Percentiles rank a stretch among this genome's conserved stretches.
Evolutionary conservation across 2,113 vertebrate genomes (phyloP).

Genomic region (Octodon degus): DNA sequence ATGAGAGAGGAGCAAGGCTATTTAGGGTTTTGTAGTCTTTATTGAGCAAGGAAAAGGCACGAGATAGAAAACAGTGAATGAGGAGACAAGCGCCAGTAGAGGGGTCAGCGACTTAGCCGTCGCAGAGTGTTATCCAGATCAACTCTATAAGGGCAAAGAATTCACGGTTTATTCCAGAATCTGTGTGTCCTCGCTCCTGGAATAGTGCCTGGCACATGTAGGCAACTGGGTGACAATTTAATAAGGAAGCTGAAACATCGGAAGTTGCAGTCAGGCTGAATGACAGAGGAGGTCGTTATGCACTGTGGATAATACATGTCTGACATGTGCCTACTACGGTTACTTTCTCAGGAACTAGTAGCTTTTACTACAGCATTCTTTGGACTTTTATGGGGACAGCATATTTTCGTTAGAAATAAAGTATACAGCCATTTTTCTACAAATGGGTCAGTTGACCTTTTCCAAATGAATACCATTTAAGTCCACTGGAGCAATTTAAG

Average conservation of each 20-base stretch:
- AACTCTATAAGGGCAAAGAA: accelerated
- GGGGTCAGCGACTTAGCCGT: neutral
- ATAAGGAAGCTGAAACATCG: neutral
- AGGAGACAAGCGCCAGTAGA: neutral
- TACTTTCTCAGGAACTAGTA: neutral
- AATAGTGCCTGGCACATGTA: neutral
- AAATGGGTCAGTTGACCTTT: slow-evolving; percentile 4
- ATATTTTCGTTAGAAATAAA: neutral
- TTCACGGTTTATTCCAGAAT: neutral
- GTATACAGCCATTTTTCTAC: neutral
- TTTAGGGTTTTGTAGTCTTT: neutral
- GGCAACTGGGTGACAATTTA: neutral
- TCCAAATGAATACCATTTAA: neutral
- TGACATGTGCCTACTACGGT: neutral
- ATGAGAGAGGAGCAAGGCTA: neutral
- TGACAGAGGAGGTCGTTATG: neutral
- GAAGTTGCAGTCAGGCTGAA: neutral
- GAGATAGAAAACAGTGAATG: neutral
- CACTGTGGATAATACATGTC: neutral
- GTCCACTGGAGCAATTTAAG: neutral
- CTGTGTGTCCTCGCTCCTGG: neutral
- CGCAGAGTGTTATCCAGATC: no score
- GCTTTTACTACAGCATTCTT: neutral
- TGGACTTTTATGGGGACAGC: neutral
- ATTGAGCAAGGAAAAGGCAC: neutral